Evolutionary conservation across 2,888 invertebrate genomes (phyloP), one percentile per base, ranked within the genome.

Genomic region (Trichogramma evanescens): DNA sequence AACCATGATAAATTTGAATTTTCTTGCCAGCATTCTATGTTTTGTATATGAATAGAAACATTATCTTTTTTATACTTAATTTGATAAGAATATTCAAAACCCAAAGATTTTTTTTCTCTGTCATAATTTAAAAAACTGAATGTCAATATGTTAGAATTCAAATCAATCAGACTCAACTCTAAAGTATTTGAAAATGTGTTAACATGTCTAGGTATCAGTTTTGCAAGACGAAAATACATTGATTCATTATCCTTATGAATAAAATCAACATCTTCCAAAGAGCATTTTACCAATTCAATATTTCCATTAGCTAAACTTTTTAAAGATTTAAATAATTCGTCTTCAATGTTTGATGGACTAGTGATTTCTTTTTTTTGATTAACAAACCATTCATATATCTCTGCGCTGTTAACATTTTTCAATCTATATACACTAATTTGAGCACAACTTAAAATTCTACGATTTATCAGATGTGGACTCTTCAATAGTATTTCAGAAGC

Each of bases 391-490:
- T 63, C 43, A 46, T 61, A 44, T 48, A 63, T 53, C 44, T 68
- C 58, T 38, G 39, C 10, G 7, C 9, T 44, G 9, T 63, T 40
- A 45, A 63, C 51, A 5, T 55, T 41, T 39, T 46, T 56, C 7
- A 74, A 39, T 63, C 68, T 62, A 0, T 58, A 58, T 0, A 65
- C 60, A 2, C 69, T 45, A 54, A 76, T 50, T 53, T 72, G 66
- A 0, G 64, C 54, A 2, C 71, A 73, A 55, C 86, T 86, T 74
- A 85, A 84, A 71, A 91, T 78, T 73, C 87, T 85, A 69, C 86
- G 85, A 76, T 91, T 90, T 5, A 89, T 78, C 59, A 88, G 81
- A 73, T 90, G 88, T 55, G 89, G 87, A 74, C 87, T 87, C 58
- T 78, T 80, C 61, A 87, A 74, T 72, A 88, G 84, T 65, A 91